Base-by-base conservation (phyloP, 2,888 invertebrate genomes). In the Aleiodes leptofemur region DNA sequence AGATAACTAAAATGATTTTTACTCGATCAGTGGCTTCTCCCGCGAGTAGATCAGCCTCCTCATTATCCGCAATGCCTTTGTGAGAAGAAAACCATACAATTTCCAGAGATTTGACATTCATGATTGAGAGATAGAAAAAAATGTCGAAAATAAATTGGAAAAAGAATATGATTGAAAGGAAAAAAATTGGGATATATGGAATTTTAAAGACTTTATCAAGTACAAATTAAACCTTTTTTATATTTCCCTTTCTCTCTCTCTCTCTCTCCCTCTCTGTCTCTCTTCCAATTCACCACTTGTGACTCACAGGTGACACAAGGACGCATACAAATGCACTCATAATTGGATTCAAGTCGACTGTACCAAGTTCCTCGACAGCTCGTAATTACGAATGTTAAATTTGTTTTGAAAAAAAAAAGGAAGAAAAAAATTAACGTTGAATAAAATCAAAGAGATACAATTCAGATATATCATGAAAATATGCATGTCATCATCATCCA, bases 371-470 rank as follows among this genome's bases (percentile, higher is more conserved):
- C 74, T 72, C 76, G 79, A 79, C 79, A 77, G 79, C 74, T 77
- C 72, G 74, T 73, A 76, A 77, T 77, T 76, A 38, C 76, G 73
- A 77, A 77, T 79, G 72, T 77, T 79, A 78, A 79, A 79, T 74
- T 71, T 74, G 75, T 79, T 79, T 72, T 78, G 78, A 78, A 77
- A 74, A 71, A 77, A 77, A 75, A 76, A 77, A 23, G 1, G 23
- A 23, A 23, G 23, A 23, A 23, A 23, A 23, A 43, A 43, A 7
- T 43, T 43, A 79, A 74, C 75, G 73, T 73, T 76, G 76, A 77
- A 79, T 74, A 74, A 79, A 78, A 72, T 56, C 76, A 77, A 76
- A 38, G 76, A 51, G 59, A 74, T 61, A 61, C 38, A 34, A 61
- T n/a, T 61, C 38, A 13, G 6, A n/a, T 11, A 13, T 34, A 7